Base-by-base conservation (phyloP, 2,888 invertebrate genomes). In the Dilophus febrilis region DNA sequence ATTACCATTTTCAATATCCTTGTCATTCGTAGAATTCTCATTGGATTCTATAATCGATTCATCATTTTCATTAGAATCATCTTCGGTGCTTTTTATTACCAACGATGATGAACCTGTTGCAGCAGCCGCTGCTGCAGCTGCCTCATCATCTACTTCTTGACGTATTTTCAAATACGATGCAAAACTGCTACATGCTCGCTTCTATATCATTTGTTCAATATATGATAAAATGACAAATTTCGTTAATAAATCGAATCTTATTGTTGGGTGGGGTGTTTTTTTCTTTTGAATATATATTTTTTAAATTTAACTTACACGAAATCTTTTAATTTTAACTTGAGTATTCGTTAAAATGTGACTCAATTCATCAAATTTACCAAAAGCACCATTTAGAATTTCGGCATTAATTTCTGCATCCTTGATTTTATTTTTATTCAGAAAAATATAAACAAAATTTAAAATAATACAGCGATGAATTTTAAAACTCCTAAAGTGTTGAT, bases 301-400 rank as follows among this genome's bases (percentile, higher is more conserved):
- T n/a, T n/a, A n/a, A 22, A 22, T 22, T 22, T 8, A 22, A 6
- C 8, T 14, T 58, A 81, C 84, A 72, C 83, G 85, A 47, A 92
- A 74, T 52, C 76, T 77, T 64, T 83, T 86, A 43, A 92, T 68
- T 64, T 88, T 88, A 45, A 77, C 78, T 56, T 92, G 90, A 3
- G 90, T 88, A 12, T 74, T 73, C 48, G 73, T 73, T 38, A 91
- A 63, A 48, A 86, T 83, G 32, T 71, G 74, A 53, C 83, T 86
- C 31, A 92, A 67, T 54, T 86, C 84, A 40, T 80, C 76, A 26
- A 90, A 64, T 43, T 85, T 85, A 37, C 77, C 76, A 34, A 73
- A 71, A 1, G 78, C 68, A 44, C 72, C 72, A 47, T 70, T 64
- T 35, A 78, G 22, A 38, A 12, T 12, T 17, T 17, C 3, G n/a